Conservation (phyloP, 2,888 invertebrate species). For the Tanaodytes sp. region DNA sequence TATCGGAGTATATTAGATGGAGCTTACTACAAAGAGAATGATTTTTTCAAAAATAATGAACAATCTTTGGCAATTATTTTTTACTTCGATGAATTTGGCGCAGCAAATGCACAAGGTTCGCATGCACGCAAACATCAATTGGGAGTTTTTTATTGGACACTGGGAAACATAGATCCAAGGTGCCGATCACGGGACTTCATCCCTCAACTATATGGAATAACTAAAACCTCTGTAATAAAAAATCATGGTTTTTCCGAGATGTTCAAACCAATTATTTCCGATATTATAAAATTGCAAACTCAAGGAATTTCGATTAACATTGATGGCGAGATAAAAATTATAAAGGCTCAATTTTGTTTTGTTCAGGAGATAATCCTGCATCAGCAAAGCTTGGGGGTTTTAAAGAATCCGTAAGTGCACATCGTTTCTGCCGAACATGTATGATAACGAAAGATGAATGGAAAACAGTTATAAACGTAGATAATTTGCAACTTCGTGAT, state of each 20-base stretch:
- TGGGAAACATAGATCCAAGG: constrained; percentile 9
- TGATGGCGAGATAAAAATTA: constrained; percentile 23
- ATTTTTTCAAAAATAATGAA: constrained; percentile 42
- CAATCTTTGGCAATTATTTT: constrained; percentile 54
- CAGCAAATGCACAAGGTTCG: constrained; percentile 9
- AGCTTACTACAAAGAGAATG: constrained; percentile 45
- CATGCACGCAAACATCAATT: constrained; percentile 15
- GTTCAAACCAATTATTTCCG: constrained; percentile 39
- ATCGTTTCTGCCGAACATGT: constrained; percentile 52
- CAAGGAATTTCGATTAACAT: constrained; percentile 29
- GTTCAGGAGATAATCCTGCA: constrained; percentile 51
- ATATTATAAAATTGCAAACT: constrained; percentile 36
- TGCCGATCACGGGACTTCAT: constrained; percentile 29
- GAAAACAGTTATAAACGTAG: not conserved
- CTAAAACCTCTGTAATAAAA: constrained; percentile 38
- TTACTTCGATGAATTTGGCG: constrained; percentile 47
- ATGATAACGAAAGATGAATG: constrained; percentile 5
- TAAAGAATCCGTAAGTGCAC: constrained; percentile 50
- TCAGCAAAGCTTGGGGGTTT: constrained; percentile 51
- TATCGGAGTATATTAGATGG: constrained; percentile 53
- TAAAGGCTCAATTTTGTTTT: constrained; percentile 52
- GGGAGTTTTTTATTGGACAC: constrained; percentile 22
- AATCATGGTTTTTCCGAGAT: constrained; percentile 39
- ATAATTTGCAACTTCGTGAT: not conserved
- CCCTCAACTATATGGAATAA: constrained; percentile 20